phyloP scores from a whole-genome alignment of 2,888 invertebrate species.

The Poecilus cupreus region DNA sequence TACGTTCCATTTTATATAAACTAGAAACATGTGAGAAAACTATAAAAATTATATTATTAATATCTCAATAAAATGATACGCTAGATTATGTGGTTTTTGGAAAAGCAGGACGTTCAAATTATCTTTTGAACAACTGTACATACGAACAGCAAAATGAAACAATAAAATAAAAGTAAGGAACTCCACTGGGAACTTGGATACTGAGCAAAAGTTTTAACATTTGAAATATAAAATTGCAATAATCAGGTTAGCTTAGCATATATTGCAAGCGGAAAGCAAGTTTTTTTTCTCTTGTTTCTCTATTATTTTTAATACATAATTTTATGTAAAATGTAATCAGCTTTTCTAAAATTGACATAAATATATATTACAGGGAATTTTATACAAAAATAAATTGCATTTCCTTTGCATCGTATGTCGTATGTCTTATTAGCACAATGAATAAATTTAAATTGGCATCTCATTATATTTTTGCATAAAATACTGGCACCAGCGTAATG shows the following conservation, averaged over 20 bases:
- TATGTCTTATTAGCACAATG: not conserved
- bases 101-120: too few relatives aligned
- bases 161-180: constrained; percentile 42
- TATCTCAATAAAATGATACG: too few relatives aligned
- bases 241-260: constrained; percentile 41
- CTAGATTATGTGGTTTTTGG: too few relatives aligned
- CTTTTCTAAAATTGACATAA: not conserved
- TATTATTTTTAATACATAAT: not conserved
- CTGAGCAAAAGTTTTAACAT: constrained; percentile 34
- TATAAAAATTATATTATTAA: too few relatives aligned
- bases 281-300: not conserved
- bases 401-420: not conserved
- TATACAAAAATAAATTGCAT: not conserved
- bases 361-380: not conserved
- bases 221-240: constrained; percentile 41
- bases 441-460: constrained; percentile 1
- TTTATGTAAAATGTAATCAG: not conserved
- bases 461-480: not conserved
- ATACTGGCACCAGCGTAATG: not conserved
- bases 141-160: not conserved
- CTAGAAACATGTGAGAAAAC: too few relatives aligned
- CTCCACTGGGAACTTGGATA: not conserved
- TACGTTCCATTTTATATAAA: too few relatives aligned
- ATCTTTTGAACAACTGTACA: not conserved
- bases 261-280: not conserved